Evolutionary conservation across 2,888 invertebrate genomes (phyloP).

Genomic region (Tiliacea citrago): DNA sequence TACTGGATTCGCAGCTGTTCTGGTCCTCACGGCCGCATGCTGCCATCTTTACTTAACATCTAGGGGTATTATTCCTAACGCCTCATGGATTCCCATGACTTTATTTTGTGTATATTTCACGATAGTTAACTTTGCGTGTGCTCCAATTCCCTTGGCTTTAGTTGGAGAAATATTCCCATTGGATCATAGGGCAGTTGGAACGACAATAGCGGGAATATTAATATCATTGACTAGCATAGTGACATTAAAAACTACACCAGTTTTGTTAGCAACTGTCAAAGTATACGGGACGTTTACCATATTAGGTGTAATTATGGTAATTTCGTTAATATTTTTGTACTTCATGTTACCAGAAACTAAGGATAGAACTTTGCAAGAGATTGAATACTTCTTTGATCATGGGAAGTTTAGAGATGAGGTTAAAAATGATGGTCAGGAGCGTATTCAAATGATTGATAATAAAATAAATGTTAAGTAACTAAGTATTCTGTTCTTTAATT

Average conservation of each 20-base stretch:
- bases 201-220: constrained; percentile 62
- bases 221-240: constrained; percentile 55
- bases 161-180: constrained; percentile 72
- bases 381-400: constrained; percentile 69
- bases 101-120: constrained; percentile 68
- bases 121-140: constrained; percentile 69
- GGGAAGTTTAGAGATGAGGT: constrained; percentile 53
- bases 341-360: constrained; percentile 72
- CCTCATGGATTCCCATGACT: constrained; percentile 61
- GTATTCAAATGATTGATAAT: constrained; percentile 46
- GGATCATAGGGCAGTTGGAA: constrained; percentile 66
- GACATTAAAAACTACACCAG: constrained; percentile 57
- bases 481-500: neutral
- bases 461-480: neutral
- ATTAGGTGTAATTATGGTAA: constrained; percentile 61
- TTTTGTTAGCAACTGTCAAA: constrained; percentile 63
- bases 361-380: constrained; percentile 70
- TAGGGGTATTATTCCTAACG: constrained; percentile 52
- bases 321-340: constrained; percentile 65
- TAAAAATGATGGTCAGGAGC: constrained; percentile 32
- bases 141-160: constrained; percentile 68
- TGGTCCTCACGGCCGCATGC: constrained; percentile 62
- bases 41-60: constrained; percentile 61
- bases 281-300: constrained; percentile 73
- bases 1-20: constrained; percentile 65